phyloP scores from a whole-genome alignment of 2,888 invertebrate species.

The Caenorhabditis sp. region DNA sequence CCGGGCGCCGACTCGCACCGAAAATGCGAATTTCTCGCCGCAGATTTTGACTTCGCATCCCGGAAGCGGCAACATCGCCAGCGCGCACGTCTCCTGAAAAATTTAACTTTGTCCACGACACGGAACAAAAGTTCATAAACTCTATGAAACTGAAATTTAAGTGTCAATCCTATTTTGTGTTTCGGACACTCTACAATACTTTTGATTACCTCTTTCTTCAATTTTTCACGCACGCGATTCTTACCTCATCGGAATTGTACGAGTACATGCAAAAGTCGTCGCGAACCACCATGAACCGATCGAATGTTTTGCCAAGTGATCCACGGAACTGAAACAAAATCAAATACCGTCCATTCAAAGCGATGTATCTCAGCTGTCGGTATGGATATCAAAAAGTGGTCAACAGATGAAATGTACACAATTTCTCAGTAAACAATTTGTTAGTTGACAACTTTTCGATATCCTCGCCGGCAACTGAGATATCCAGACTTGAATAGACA shows the following conservation, averaged over 20 bases:
- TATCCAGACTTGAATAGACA: no score
- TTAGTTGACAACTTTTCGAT: no score
- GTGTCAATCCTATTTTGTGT: no score
- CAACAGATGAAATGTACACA: neutral
- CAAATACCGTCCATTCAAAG: neutral
- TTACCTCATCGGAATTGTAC: conserved; percentile 70
- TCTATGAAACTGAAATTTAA: no score
- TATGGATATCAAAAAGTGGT: neutral
- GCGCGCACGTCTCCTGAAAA: conserved; percentile 73
- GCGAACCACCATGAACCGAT: conserved; percentile 75
- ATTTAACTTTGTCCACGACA: no score
- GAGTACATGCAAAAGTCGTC: conserved; percentile 78
- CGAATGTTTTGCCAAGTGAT: conserved; percentile 62
- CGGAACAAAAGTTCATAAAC: no score
- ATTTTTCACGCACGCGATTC: no score
- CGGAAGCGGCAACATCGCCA: conserved; percentile 77
- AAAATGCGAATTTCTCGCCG: conserved; percentile 72
- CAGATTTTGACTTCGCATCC: conserved; percentile 73
- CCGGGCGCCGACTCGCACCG: conserved; percentile 71
- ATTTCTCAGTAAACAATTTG: no score
- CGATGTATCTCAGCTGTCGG: neutral
- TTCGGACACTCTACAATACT: no score
- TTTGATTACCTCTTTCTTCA: no score
- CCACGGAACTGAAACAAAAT: conserved; percentile 68
- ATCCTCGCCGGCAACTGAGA: no score